These are phyloP conservation scores for Samia ricini DNA, from an alignment of 1,140 invertebrate genomes.

Conservation along the genomic window DNA sequence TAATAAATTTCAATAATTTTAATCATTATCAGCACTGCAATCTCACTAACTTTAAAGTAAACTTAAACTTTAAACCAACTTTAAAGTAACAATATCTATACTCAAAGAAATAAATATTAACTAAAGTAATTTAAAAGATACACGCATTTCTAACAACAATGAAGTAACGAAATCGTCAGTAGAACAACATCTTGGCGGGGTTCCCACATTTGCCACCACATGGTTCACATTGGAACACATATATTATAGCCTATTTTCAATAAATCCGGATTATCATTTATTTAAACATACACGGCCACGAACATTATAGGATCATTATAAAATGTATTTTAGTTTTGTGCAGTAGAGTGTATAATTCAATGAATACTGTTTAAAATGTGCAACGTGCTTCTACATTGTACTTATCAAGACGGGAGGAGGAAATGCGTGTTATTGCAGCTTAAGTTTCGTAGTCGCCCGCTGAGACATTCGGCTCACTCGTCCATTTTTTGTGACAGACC, in stretches of 20 bases:
- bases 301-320: constrained; percentile 28
- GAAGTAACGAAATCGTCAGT: constrained; percentile 68
- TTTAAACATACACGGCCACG: constrained; percentile 43
- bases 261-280: constrained; percentile 72
- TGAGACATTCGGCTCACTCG: constrained; percentile 72
- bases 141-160: constrained; percentile 55
- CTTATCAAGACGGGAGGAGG: constrained; percentile 46
- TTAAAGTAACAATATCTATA: not conserved
- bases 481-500: constrained; percentile 75
- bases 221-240: constrained; percentile 64
- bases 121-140: not conserved
- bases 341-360: constrained; percentile 44
- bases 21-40: too few species aligned
- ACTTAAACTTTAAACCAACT: not conserved
- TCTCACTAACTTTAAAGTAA: too few species aligned
- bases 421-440: constrained; percentile 76
- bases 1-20: too few species aligned
- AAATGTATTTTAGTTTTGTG: constrained; percentile 38
- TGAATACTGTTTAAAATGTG: constrained; percentile 25
- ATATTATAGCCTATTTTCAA: constrained; percentile 61
- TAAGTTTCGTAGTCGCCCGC: constrained; percentile 68
- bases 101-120: not conserved
- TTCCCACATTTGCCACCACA: constrained; percentile 74
- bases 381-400: constrained; percentile 37
- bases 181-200: constrained; percentile 67